Evolutionary conservation across 2,113 vertebrate species (phyloP).

Genomic region (Trematocara variabile): DNA sequence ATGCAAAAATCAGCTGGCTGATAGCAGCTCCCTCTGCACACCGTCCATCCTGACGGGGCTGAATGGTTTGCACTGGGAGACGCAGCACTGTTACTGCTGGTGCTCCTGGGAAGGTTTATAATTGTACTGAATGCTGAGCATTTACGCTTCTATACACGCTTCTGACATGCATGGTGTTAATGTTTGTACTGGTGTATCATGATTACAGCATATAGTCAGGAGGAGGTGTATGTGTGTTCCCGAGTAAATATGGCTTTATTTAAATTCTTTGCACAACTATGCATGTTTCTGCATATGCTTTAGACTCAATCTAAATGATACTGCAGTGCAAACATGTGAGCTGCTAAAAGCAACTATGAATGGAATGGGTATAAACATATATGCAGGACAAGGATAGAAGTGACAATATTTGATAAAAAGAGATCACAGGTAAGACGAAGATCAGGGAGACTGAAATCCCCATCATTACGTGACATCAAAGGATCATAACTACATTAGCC

Average conservation of each 20-base stretch:
- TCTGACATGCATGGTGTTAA: slow-evolving; percentile 51
- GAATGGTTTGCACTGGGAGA: slow-evolving; percentile 51
- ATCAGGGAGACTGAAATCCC: not conserved
- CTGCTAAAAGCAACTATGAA: not conserved
- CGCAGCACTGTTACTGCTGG: slow-evolving; percentile 8
- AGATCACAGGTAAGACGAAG: not conserved
- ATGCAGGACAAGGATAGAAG: not conserved
- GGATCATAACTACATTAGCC: not conserved
- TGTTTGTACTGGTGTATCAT: not conserved
- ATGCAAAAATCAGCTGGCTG: slow-evolving; percentile 28
- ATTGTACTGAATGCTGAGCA: slow-evolving; percentile 5
- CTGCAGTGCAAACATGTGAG: not conserved
- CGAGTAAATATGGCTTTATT: not conserved
- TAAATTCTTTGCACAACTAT: not conserved
- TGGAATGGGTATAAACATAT: not conserved
- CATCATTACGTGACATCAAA: not conserved
- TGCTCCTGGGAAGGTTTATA: not conserved
- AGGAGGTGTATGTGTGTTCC: not conserved
- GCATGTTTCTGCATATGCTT: slow-evolving; percentile 10
- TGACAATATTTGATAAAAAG: not conserved
- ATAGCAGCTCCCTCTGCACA: slow-evolving; percentile 47
- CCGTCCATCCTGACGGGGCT: slow-evolving; percentile 6
- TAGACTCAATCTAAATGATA: not conserved
- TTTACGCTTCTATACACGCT: slow-evolving; percentile 50
- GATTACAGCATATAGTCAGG: not conserved